phyloP scores from a whole-genome alignment of 2,113 vertebrate species.

The Odocoileus hemionus region DNA sequence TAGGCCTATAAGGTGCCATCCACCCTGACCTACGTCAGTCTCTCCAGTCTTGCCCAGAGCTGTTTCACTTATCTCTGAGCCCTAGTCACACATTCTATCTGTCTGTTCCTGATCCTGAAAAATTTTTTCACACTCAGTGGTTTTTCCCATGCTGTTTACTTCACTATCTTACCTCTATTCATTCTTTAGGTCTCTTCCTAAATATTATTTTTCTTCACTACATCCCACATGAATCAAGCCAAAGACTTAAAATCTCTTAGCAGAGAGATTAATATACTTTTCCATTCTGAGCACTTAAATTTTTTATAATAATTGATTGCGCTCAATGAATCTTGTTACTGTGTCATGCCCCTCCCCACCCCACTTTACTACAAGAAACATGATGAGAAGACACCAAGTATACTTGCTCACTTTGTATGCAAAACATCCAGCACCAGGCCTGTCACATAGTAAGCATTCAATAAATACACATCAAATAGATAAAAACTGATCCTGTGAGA shows the following conservation, averaged over 20 bases:
- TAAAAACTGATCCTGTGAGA: background rate
- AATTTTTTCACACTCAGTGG: background rate
- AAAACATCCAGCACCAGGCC: background rate
- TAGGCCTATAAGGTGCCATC: background rate
- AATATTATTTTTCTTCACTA: background rate
- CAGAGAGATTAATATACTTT: background rate
- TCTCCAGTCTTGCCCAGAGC: background rate
- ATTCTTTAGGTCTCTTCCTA: background rate
- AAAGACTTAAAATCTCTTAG: background rate
- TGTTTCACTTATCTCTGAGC: background rate
- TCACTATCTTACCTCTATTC: background rate
- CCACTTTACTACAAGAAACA: background rate
- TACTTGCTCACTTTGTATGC: background rate
- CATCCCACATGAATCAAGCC: background rate
- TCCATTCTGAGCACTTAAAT: background rate
- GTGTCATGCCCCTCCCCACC: too few relatives aligned
- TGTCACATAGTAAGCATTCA: background rate
- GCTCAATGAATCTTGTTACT: background rate
- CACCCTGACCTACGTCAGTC: accelerated
- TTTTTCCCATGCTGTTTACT: background rate
- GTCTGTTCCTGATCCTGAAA: background rate
- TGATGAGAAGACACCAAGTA: background rate
- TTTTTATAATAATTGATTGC: background rate
- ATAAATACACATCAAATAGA: background rate
- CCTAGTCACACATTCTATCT: background rate